Conservation (phyloP, 35 echinoderm and acorn worm genomes). For the Stichopus chloronotus region DNA sequence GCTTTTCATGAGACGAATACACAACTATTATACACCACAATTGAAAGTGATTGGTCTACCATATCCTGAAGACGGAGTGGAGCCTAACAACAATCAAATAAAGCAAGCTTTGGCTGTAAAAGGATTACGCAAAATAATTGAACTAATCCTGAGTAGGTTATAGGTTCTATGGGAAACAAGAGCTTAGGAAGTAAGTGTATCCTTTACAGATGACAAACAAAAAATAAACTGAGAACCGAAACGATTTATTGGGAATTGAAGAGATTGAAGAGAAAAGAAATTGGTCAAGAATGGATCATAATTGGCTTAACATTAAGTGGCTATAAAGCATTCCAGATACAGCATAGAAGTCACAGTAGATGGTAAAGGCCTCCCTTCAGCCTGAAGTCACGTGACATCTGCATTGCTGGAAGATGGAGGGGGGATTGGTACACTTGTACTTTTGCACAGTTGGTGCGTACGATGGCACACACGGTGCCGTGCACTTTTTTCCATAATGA, state of each 20-base stretch:
- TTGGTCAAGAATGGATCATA: conserved; percentile 23
- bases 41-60: neutral
- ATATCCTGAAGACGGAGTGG: neutral
- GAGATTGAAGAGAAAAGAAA: neutral
- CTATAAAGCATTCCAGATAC: neutral
- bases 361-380: too few species aligned
- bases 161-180: neutral
- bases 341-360: too few species aligned
- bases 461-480: too few species aligned
- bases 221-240: too few species aligned
- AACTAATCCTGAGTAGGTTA: neutral
- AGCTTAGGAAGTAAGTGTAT: neutral
- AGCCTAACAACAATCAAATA: conserved; percentile 10
- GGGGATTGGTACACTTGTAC: too few species aligned
- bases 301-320: conserved; percentile 38
- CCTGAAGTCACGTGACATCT: too few species aligned
- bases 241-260: too few species aligned
- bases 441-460: too few species aligned
- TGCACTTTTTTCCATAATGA: too few species aligned
- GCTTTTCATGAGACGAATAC: neutral
- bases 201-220: too few species aligned
- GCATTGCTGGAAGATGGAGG: too few species aligned
- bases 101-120: neutral
- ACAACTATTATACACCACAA: neutral
- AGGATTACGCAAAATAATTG: neutral